Evolutionary conservation across 2,888 invertebrate genomes (phyloP).

Genomic region (Drosophila prolongata): DNA sequence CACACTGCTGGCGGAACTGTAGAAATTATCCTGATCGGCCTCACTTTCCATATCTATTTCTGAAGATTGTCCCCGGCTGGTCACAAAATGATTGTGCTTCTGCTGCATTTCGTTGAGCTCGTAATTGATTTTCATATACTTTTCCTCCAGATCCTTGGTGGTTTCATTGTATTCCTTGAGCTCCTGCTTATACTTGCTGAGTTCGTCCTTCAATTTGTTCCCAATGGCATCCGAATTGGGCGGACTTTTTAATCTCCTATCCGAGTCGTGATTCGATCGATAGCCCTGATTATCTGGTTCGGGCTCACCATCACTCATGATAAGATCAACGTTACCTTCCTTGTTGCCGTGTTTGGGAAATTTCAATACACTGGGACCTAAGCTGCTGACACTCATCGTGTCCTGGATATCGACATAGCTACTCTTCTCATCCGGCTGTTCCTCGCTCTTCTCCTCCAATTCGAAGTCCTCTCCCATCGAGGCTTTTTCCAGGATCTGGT

Average conservation of each 20-base stretch:
- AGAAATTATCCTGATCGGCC: slow-evolving; percentile 25
- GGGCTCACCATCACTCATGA: slow-evolving; percentile 6
- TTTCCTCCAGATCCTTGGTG: slow-evolving; percentile 77
- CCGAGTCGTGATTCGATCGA: background rate
- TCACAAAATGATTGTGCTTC: slow-evolving; percentile 72
- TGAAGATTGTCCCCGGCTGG: slow-evolving; percentile 34
- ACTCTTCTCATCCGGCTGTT: slow-evolving; percentile 9
- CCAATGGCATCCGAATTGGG: slow-evolving; percentile 53
- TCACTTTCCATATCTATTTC: slow-evolving; percentile 30
- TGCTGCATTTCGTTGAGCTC: slow-evolving; percentile 80
- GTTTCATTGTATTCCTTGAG: slow-evolving; percentile 77
- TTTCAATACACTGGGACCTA: background rate
- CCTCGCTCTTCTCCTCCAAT: slow-evolving; percentile 14
- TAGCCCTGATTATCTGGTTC: slow-evolving; percentile 6
- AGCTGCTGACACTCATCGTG: slow-evolving; percentile 12
- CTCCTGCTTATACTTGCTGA: slow-evolving; percentile 77
- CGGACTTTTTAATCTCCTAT: background rate
- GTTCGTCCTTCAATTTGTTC: slow-evolving; percentile 69
- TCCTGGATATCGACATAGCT: slow-evolving; percentile 37
- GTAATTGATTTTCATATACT: slow-evolving; percentile 79
- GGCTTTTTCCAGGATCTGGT: slow-evolving; percentile 3
- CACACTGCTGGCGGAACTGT: slow-evolving; percentile 53
- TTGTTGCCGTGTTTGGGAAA: background rate
- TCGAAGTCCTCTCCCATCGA: slow-evolving; percentile 61
- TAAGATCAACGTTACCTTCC: background rate